phyloP scores from a whole-genome alignment of 92 coral and sea anemone genomes.

The Meandrina meandrites region DNA sequence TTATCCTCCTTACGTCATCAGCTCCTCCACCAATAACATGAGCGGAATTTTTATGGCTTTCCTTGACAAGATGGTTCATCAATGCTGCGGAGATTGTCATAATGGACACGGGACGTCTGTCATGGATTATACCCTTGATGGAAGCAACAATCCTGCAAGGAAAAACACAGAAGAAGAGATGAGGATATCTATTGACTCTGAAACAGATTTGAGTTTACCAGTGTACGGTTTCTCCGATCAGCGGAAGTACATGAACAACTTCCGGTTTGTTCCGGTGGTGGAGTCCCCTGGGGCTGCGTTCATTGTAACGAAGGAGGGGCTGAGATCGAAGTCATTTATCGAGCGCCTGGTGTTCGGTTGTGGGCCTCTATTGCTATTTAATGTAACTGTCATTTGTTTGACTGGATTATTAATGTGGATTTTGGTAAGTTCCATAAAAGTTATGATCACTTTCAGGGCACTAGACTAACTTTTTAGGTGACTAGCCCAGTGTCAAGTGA shows the following conservation, averaged over 20 bases:
- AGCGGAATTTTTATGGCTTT: conserved; percentile 58
- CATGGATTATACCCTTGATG: background rate
- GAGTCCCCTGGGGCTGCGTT: conserved; percentile 50
- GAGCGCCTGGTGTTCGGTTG: conserved; percentile 14
- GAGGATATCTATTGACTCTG: conserved; percentile 8
- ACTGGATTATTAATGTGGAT: conserved; percentile 45
- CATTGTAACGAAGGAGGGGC: conserved; percentile 28
- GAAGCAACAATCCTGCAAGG: background rate
- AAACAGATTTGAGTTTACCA: conserved; percentile 41
- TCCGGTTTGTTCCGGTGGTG: conserved; percentile 26
- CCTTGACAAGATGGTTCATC: conserved; percentile 44
- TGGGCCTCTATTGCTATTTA: conserved; percentile 26
- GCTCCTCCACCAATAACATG: conserved; percentile 29
- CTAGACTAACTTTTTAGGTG: too few species aligned
- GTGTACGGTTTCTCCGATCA: conserved; percentile 31
- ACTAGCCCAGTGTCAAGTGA: too few species aligned
- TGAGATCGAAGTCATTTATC: conserved; percentile 15
- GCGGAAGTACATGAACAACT: conserved; percentile 12
- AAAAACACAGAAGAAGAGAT: conserved; percentile 9
- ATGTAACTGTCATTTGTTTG: conserved; percentile 2
- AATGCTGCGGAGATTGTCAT: conserved; percentile 64
- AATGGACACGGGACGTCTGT: conserved; percentile 14
- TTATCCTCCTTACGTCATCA: conserved; percentile 49
- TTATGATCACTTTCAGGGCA: too few species aligned
- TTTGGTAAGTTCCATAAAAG: conserved; percentile 42